Conservation (phyloP, 2,797 vertebrate species). For the Sphenodon punctatus region DNA sequence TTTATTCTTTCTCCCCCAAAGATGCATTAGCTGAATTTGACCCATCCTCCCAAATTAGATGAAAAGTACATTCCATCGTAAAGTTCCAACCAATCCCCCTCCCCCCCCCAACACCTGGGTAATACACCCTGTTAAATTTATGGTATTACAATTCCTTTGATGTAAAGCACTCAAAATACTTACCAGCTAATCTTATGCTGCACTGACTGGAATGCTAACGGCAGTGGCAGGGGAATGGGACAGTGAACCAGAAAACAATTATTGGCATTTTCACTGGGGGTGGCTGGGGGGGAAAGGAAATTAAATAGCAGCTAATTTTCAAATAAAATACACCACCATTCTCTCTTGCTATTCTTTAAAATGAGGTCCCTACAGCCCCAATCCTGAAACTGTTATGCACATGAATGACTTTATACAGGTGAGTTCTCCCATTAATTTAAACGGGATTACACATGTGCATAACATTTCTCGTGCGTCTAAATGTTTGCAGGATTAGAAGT, state of each 20-base stretch:
- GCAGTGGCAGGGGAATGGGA: constrained; percentile 3
- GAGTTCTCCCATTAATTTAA: background rate
- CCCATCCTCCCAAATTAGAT: background rate
- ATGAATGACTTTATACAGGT: too few species aligned
- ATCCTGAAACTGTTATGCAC: background rate
- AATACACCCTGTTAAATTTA: constrained; percentile 28
- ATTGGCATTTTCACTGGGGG: background rate
- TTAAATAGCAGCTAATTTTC: background rate
- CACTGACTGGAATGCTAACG: background rate
- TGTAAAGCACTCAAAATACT: constrained; percentile 28
- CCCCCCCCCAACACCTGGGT: constrained; percentile 47
- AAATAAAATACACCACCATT: constrained; percentile 6
- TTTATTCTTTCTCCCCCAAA: fast-evolving
- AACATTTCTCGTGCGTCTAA: background rate
- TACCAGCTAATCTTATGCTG: constrained; percentile 15
- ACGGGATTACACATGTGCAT: background rate
- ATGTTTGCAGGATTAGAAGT: background rate
- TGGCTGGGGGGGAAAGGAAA: background rate
- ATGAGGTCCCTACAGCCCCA: background rate
- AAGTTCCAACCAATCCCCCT: too few species aligned
- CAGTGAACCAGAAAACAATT: constrained; percentile 31
- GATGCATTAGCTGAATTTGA: fast-evolving
- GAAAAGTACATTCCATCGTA: background rate
- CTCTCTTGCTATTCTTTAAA: background rate
- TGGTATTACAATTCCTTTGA: constrained; percentile 54